Evolutionary conservation across 2,888 invertebrate genomes (phyloP).

Genomic region (Mythimna loreyi): DNA sequence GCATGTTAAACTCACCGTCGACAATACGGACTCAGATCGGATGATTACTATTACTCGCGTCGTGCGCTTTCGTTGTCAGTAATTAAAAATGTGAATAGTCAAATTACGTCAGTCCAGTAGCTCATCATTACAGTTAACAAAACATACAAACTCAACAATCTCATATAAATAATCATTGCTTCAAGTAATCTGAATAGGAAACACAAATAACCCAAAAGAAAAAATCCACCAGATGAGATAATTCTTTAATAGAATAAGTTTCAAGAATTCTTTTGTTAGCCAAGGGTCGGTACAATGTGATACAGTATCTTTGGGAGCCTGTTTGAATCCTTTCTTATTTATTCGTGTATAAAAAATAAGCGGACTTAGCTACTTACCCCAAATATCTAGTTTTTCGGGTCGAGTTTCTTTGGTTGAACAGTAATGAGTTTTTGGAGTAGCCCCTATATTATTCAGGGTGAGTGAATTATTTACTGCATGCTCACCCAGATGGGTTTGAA

Average conservation of each 20-base stretch:
- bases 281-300: constrained; percentile 45
- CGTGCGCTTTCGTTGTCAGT: not conserved
- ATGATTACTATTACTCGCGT: no score
- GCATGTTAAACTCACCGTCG: no score
- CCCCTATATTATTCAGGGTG: constrained; percentile 35
- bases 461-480: constrained; percentile 32
- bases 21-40: no score
- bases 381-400: constrained; percentile 59
- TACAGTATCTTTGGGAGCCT: constrained; percentile 48
- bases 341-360: constrained; percentile 59
- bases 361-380: constrained; percentile 40
- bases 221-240: constrained; percentile 46
- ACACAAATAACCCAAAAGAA: constrained; percentile 46
- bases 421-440: constrained; percentile 49
- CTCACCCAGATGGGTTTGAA: constrained; percentile 13
- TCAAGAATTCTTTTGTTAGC: constrained; percentile 51
- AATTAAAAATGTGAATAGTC: not conserved
- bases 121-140: not conserved
- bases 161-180: constrained; percentile 37
- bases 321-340: constrained; percentile 60
- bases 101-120: not conserved
- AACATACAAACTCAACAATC: constrained; percentile 15
- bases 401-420: constrained; percentile 45
- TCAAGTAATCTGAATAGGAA: constrained; percentile 41
- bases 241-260: constrained; percentile 59